These are phyloP conservation scores for Panagrolaimus sp. DNA, from an alignment of 1,140 invertebrate species.

Conservation along the genomic window DNA sequence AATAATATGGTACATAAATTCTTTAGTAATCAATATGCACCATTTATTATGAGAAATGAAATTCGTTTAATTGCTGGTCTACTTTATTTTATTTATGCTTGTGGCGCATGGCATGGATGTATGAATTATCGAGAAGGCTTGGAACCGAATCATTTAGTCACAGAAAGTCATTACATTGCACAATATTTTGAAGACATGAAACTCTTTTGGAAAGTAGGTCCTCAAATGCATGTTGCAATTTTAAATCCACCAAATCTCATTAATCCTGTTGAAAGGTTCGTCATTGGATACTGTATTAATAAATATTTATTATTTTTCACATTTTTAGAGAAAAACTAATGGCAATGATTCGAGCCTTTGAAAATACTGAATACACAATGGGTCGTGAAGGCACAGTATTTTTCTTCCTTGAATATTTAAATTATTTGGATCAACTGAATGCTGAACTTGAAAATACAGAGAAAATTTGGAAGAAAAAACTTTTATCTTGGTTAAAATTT, in stretches of 20 bases:
- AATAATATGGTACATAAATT: slow-evolving; percentile 63
- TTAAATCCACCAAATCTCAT: slow-evolving; percentile 54
- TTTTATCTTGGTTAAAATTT: slow-evolving; percentile 55
- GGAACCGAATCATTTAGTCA: slow-evolving; percentile 55
- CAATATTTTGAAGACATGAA: slow-evolving; percentile 54
- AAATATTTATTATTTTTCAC: background rate
- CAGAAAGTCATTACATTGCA: slow-evolving; percentile 54
- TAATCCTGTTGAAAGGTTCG: slow-evolving; percentile 42
- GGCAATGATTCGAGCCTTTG: slow-evolving; percentile 45
- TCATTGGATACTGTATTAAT: slow-evolving; percentile 1
- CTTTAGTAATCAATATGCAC: slow-evolving; percentile 72
- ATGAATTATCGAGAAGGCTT: slow-evolving; percentile 70
- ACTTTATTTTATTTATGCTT: slow-evolving; percentile 73
- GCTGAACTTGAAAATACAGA: slow-evolving; percentile 56
- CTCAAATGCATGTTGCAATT: slow-evolving; percentile 57
- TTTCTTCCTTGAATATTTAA: slow-evolving; percentile 56
- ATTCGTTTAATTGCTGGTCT: slow-evolving; percentile 73
- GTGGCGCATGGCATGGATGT: slow-evolving; percentile 78
- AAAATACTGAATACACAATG: slow-evolving; percentile 56
- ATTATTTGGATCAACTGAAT: slow-evolving; percentile 55
- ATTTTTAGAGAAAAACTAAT: slow-evolving; percentile 44
- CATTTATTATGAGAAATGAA: slow-evolving; percentile 71
- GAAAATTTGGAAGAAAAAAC: slow-evolving; percentile 50
- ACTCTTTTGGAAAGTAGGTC: slow-evolving; percentile 51
- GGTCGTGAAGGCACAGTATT: slow-evolving; percentile 56